Evolutionary conservation across 2,797 vertebrate genomes (phyloP).

Genomic region (Prunella strophiata): DNA sequence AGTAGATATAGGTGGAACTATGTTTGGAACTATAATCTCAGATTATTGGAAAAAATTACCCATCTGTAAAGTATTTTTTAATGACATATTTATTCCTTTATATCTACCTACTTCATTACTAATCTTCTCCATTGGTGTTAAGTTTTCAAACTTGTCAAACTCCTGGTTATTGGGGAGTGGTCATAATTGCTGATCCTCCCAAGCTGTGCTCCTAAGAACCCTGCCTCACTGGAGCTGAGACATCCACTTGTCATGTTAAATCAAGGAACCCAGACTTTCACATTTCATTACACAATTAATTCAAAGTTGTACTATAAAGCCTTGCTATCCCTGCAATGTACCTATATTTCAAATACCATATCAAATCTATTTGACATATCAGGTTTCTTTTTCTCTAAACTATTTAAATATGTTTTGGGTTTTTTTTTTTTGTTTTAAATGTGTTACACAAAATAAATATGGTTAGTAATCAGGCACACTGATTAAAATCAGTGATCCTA

Average conservation of each 20-base stretch:
- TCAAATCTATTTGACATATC: neutral
- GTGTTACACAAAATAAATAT: neutral
- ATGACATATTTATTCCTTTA: neutral
- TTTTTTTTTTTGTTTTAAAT: neutral
- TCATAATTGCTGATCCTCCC: neutral
- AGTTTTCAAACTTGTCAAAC: neutral
- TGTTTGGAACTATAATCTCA: neutral
- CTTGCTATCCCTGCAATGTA: neutral
- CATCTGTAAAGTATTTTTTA: neutral
- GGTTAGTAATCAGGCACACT: neutral
- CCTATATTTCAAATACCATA: neutral
- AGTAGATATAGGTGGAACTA: neutral
- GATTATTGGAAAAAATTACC: neutral
- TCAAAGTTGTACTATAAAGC: neutral
- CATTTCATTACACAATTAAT: neutral
- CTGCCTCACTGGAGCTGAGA: neutral
- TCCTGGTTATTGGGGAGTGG: neutral
- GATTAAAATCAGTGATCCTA: neutral
- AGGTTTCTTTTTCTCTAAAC: neutral
- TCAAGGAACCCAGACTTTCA: neutral
- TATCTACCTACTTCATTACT: neutral
- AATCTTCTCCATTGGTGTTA: neutral
- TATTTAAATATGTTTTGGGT: neutral
- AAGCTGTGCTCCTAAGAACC: neutral
- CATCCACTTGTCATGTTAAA: neutral